A percentile compares a stretch with the other conserved stretches of the same genome.
Conservation (phyloP, 1,140 invertebrate genomes). For the Psilanteris sp. region DNA sequence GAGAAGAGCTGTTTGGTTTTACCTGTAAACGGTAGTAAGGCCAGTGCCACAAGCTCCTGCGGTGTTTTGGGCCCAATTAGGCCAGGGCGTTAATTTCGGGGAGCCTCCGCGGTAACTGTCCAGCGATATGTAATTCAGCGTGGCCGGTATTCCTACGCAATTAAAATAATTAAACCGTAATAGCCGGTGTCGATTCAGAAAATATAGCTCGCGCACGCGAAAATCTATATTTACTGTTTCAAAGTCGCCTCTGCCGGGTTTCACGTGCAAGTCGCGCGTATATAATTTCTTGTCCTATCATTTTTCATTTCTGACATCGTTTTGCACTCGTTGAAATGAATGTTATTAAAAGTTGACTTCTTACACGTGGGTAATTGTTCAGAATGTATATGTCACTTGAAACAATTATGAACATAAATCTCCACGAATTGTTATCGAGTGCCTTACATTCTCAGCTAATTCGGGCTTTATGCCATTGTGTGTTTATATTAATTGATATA, state of each 20-base stretch:
- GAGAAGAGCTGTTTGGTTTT: slow-evolving; percentile 19
- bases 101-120: slow-evolving; percentile 83
- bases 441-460: too few relatives aligned
- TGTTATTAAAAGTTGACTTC: slow-evolving; percentile 13
- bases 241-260: slow-evolving; percentile 9
- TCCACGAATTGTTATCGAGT: too few relatives aligned
- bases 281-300: slow-evolving; percentile 14
- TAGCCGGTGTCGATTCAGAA: slow-evolving; percentile 60
- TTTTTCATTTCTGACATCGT: slow-evolving; percentile 30
- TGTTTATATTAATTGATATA: too few relatives aligned
- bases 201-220: slow-evolving; percentile 46
- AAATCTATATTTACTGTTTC: slow-evolving; percentile 58
- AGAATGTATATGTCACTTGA: too few relatives aligned
- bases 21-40: slow-evolving; percentile 86
- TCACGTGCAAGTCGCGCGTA: slow-evolving; percentile 5
- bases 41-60: slow-evolving; percentile 86
- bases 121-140: slow-evolving; percentile 88
- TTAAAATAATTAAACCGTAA: slow-evolving; percentile 65
- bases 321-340: slow-evolving; percentile 14
- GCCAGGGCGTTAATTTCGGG: slow-evolving; percentile 87
- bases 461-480: too few relatives aligned
- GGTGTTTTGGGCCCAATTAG: slow-evolving; percentile 86
- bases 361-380: too few relatives aligned
- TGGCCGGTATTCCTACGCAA: slow-evolving; percentile 86
- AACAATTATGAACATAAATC: too few relatives aligned